Base-by-base conservation (phyloP, 1,140 invertebrate genomes). In the Trachymyrmex cornetzi region DNA sequence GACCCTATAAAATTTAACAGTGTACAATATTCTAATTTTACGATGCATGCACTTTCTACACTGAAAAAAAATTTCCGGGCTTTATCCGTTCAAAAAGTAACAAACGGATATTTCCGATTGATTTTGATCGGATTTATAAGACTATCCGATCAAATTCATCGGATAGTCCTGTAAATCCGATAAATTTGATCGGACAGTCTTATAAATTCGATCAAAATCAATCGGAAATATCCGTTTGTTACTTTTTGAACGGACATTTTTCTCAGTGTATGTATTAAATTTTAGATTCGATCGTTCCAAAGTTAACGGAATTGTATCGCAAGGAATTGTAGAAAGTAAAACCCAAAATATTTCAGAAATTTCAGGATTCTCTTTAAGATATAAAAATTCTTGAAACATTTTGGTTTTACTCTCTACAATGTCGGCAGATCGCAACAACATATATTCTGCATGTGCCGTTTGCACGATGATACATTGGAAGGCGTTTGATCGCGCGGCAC, bases 1-100 rank as follows among this genome's bases (percentile, higher is more conserved):
- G n/a, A n/a, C n/a, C n/a, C n/a, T n/a, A n/a, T n/a, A n/a, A n/a
- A n/a, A n/a, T n/a, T n/a, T n/a, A n/a, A n/a, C n/a, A n/a, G n/a
- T n/a, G n/a, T n/a, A n/a, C 2, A 11, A 44, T 77, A 34, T 55
- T 77, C 30, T 71, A 7, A 30, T 75, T 55, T 74, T 22, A 22
- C 11, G 19, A 30, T 30, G 12, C 19, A 3, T 27, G 1, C 16
- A 16, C 11, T n/a, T 19, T 24, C 3, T 22, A n/a, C n/a, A n/a
- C n/a, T n/a, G n/a, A n/a, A n/a, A n/a, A n/a, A n/a, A n/a, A n/a
- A n/a, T n/a, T n/a, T n/a, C n/a, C n/a, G n/a, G n/a, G n/a, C n/a
- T n/a, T n/a, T n/a, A n/a, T n/a, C n/a, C n/a, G n/a, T n/a, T n/a
- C n/a, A n/a, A n/a, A n/a, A n/a, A n/a, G n/a, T n/a, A n/a, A n/a